A percentile compares a stretch with the other conserved stretches of the same genome.
Conservation (phyloP, 2,888 invertebrate genomes). For the Panzeria rudis region DNA sequence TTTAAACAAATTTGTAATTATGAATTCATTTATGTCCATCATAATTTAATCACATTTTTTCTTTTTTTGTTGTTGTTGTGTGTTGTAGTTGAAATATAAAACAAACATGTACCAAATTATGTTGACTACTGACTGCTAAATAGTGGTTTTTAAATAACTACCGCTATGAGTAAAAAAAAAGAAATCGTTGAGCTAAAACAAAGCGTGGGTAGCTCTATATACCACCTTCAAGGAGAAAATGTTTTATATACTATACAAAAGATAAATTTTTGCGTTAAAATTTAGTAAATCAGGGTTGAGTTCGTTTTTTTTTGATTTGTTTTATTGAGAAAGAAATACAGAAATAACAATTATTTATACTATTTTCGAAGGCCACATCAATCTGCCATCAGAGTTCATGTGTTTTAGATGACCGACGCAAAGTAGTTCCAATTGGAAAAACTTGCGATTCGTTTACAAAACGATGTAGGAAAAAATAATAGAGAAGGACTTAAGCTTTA, state of each 20-base stretch:
- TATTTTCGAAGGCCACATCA: too few relatives aligned
- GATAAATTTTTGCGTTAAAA: too few relatives aligned
- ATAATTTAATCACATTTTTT: slow-evolving; percentile 50
- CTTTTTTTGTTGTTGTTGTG: not conserved
- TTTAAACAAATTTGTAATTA: slow-evolving; percentile 63
- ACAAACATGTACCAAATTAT: slow-evolving; percentile 41
- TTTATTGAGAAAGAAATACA: too few relatives aligned
- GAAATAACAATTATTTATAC: too few relatives aligned
- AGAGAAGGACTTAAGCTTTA: too few relatives aligned
- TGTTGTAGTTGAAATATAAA: slow-evolving; percentile 11
- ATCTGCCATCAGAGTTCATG: not conserved
- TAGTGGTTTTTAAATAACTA: not conserved
- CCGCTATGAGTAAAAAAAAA: not conserved
- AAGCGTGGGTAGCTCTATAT: slow-evolving; percentile 1
- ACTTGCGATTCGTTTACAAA: too few relatives aligned
- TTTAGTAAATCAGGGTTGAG: too few relatives aligned
- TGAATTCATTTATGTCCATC: slow-evolving; percentile 62
- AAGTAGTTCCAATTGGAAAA: too few relatives aligned
- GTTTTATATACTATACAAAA: not conserved
- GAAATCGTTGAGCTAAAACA: not conserved
- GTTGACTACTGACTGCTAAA: slow-evolving; percentile 12
- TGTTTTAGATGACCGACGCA: too few relatives aligned
- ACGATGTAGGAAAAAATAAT: too few relatives aligned
- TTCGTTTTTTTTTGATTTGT: too few relatives aligned
- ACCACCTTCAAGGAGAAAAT: not conserved